Evolutionary conservation across 2,797 vertebrate genomes (phyloP).

Genomic region (Ctenochaetus hawaiiensis): DNA sequence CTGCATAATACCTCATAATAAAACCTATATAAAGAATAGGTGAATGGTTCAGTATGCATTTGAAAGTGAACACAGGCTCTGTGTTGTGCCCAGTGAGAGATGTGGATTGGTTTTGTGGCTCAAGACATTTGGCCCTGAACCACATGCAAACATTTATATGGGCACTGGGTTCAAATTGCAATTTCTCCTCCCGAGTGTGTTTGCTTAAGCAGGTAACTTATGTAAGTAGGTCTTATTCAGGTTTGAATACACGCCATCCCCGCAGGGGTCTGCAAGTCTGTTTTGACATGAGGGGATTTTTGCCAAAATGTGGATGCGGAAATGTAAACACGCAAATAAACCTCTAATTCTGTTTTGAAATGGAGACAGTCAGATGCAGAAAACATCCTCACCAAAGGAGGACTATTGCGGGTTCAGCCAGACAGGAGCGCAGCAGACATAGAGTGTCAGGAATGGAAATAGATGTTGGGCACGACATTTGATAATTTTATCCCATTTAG

Average conservation of each 20-base stretch:
- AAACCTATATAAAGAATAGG: constrained; percentile 55
- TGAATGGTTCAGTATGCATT: constrained; percentile 64
- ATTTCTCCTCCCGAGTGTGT: constrained; percentile 67
- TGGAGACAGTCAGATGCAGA: constrained; percentile 15
- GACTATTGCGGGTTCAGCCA: background rate
- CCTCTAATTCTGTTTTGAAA: constrained; percentile 24
- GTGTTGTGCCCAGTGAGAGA: constrained; percentile 53
- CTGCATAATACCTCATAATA: constrained; percentile 47
- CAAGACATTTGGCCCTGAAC: constrained; percentile 74
- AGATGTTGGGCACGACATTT: no score
- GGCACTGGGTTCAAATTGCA: constrained; percentile 71
- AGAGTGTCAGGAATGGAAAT: background rate
- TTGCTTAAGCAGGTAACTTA: constrained; percentile 79
- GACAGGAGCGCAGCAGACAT: background rate
- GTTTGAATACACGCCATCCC: constrained; percentile 62
- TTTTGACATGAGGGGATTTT: constrained; percentile 58
- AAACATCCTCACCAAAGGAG: background rate
- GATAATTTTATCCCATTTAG: no score
- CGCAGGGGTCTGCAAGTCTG: constrained; percentile 50
- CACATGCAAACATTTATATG: constrained; percentile 84
- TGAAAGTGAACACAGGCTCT: constrained; percentile 60
- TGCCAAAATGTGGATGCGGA: constrained; percentile 54
- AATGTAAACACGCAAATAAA: constrained; percentile 54
- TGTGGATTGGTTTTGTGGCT: constrained; percentile 72
- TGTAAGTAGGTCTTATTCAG: constrained; percentile 75